Percentiles rank a stretch among this genome's conserved stretches.
Evolutionary conservation across 64 coral and sea anemone genomes (phyloP).

Genomic region (Stichodactyla mertensii): DNA sequence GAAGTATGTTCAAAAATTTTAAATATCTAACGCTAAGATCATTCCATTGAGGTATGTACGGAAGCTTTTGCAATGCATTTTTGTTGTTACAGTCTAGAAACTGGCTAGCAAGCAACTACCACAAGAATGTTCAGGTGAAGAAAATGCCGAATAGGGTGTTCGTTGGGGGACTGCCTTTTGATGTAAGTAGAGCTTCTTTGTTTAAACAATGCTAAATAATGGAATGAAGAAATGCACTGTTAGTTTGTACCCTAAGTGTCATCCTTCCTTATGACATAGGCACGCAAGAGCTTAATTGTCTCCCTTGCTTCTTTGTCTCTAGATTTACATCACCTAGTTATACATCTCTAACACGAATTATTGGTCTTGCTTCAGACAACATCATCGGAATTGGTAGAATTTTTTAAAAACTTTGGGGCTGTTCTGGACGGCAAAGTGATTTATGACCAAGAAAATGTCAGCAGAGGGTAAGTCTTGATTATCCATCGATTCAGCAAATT

Average conservation of each 20-base stretch:
- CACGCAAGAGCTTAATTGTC: too few species aligned
- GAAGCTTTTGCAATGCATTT: too few species aligned
- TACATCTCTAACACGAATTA: too few species aligned
- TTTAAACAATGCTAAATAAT: neutral
- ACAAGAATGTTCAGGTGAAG: neutral
- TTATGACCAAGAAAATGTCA: constrained; percentile 13
- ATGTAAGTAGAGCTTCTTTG: constrained; percentile 22
- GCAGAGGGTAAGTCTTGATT: constrained; percentile 31
- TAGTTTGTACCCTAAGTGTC: too few species aligned
- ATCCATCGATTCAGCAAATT: neutral
- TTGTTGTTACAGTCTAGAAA: neutral
- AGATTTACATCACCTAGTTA: too few species aligned
- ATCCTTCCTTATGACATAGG: too few species aligned
- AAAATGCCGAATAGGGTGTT: constrained; percentile 46
- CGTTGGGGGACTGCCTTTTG: constrained; percentile 39
- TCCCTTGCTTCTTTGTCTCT: too few species aligned
- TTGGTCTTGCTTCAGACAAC: constrained; percentile 10
- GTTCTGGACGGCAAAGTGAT: constrained; percentile 40
- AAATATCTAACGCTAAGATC: too few species aligned
- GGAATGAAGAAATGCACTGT: too few species aligned
- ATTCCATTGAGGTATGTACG: too few species aligned
- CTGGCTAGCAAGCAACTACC: neutral
- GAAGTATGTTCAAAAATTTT: too few species aligned
- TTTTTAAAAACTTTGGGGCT: constrained; percentile 30
- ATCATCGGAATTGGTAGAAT: constrained; percentile 27